Conservation (phyloP, 2,888 invertebrate genomes). For the Cantharis flavilabris region DNA sequence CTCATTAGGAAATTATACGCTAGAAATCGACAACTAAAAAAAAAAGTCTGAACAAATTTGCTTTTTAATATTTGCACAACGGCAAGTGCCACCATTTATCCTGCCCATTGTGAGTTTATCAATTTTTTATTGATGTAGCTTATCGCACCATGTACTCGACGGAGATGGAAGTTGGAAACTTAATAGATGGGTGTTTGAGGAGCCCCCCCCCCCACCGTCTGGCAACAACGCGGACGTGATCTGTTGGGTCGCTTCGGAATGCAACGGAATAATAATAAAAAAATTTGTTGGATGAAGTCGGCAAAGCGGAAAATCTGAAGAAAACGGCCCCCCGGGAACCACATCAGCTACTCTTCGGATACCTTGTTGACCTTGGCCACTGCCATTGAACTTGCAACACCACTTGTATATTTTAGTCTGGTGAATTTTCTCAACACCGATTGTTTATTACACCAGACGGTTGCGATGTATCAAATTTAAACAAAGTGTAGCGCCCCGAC, state of each 20-base stretch:
- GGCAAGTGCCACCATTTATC: background rate
- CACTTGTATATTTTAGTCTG: background rate
- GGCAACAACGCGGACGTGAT: background rate
- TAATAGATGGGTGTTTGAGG: background rate
- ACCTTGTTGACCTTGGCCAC: background rate
- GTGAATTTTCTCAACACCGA: background rate
- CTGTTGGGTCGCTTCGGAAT: background rate
- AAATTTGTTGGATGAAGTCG: too few relatives aligned
- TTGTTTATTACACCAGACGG: too few relatives aligned
- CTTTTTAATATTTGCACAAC: background rate
- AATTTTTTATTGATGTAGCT: background rate
- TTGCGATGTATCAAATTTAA: background rate
- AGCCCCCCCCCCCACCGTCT: background rate
- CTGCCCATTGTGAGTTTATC: background rate
- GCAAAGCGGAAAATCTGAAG: background rate
- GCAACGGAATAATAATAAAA: background rate
- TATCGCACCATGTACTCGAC: background rate
- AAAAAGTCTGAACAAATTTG: background rate
- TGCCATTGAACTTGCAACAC: background rate
- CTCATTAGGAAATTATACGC: background rate
- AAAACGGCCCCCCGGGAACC: background rate
- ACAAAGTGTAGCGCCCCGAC: background rate
- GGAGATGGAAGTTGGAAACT: background rate
- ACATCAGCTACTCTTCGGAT: background rate
- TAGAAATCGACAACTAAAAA: background rate